Evolutionary conservation across 2,797 vertebrate genomes (phyloP), one percentile per base, ranked within the genome.

Genomic region (Peromyscus nudipes): DNA sequence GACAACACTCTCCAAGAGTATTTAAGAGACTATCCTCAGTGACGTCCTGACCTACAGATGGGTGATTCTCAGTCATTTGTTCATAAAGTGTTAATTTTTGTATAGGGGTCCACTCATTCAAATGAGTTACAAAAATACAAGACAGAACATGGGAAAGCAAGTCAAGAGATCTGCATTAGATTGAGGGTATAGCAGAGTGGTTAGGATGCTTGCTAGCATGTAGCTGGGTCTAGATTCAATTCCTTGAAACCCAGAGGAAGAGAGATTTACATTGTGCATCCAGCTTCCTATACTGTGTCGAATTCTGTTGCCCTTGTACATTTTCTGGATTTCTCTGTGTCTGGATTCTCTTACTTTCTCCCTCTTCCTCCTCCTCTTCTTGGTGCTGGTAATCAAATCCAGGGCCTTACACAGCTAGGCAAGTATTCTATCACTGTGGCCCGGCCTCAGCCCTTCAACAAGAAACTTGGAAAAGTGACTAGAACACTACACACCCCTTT

Each of bases 71-170:
- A 76, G n/a, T 94, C 37, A 88, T 85, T 60, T 92, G 43, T 37
- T 69, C 52, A 71, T 55, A 92, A 96, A 93, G 81, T 31, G 13
- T 37, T 75, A 62, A 40, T 40, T 60, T 75, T 43, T n/a, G 37
- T 77, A 94, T 60, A 96, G 19, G 37, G 57, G 23, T 9, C 67
- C 55, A 76, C n/a, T 80, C 65, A 91, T 85, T 80, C 62, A 96
- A 91, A 92, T 52, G 31, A 86, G n/a, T 94, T 91, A 82, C 69
- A 90, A 91, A 96, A 92, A 75, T 57, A 23, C 29, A 12, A 86
- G 49, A 52, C 29, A 76, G 64, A 87, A 80, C 37, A 80, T 34
- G 21, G 23, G 52, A 87, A 65, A 52, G 40, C 17, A 29, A 60
- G 52, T 65, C n/a, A 80, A 64, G 67, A 73, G n/a, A 85, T 49